phyloP scores from a whole-genome alignment of 2,113 vertebrate species.

The Myanophis thanlyinensis region DNA sequence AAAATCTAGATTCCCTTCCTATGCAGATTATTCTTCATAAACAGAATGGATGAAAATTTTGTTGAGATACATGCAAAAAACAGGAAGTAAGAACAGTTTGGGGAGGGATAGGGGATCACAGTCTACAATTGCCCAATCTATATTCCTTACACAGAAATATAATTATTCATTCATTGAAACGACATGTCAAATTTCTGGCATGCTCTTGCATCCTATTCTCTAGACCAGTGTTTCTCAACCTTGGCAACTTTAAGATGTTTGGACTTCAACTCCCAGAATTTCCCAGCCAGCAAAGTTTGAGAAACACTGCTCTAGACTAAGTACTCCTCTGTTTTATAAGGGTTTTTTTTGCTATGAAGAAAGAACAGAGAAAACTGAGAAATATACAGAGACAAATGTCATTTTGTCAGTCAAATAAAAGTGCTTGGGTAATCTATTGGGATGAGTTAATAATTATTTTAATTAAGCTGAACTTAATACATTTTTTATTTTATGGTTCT shows the following conservation, averaged over 20 bases:
- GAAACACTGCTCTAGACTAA: not conserved
- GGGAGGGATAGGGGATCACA: not conserved
- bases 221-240: too few relatives aligned
- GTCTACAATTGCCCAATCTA: not conserved
- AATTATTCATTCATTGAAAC: not conserved
- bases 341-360: not conserved
- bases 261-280: too few relatives aligned
- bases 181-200: not conserved
- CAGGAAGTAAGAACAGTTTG: not conserved
- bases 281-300: too few relatives aligned
- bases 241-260: too few relatives aligned
- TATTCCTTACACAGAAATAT: not conserved
- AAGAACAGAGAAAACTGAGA: constrained; percentile 13
- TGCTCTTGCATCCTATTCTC: not conserved
- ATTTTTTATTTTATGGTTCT: not conserved
- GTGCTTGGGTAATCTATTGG: not conserved
- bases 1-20: not conserved
- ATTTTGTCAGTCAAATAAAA: constrained; percentile 17
- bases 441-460: not conserved
- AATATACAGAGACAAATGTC: not conserved
- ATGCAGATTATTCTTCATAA: constrained; percentile 4
- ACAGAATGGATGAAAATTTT: not conserved
- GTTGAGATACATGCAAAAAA: not conserved
- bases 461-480: not conserved
- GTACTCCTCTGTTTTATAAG: not conserved